A percentile compares a stretch with the other conserved stretches of the same genome.
Evolutionary conservation across 2,888 invertebrate genomes (phyloP).

Genomic region (Acrobeloides nanus): DNA sequence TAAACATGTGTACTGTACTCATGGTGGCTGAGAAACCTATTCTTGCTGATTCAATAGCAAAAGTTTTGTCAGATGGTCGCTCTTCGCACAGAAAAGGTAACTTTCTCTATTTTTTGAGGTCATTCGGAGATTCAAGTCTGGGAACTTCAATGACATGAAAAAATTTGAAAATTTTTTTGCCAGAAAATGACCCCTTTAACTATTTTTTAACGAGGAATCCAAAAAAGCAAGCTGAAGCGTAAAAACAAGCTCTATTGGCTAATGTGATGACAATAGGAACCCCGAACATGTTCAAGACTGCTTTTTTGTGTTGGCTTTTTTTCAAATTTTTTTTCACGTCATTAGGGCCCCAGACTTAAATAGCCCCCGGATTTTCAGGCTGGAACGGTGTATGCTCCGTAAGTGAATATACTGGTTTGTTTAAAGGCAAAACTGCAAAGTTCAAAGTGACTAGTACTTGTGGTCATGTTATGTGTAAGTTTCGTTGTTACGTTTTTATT

Average conservation of each 20-base stretch:
- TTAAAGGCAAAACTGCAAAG: slow-evolving; percentile 63
- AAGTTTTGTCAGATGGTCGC: slow-evolving; percentile 81
- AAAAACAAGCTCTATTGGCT: no score
- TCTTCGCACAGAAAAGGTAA: slow-evolving; percentile 66
- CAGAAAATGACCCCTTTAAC: neutral
- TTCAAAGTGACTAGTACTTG: slow-evolving; percentile 87
- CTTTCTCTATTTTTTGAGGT: slow-evolving; percentile 13
- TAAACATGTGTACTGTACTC: no score
- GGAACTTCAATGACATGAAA: no score
- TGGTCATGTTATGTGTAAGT: slow-evolving; percentile 80
- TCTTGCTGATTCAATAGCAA: slow-evolving; percentile 83
- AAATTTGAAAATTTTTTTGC: no score
- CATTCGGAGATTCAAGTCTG: no score
- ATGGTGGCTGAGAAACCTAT: slow-evolving; percentile 98
- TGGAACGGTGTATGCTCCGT: slow-evolving; percentile 82
- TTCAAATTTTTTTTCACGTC: no score
- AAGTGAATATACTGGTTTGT: slow-evolving; percentile 83
- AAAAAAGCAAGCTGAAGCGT: no score
- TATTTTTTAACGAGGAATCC: neutral
- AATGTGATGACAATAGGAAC: no score
- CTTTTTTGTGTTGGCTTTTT: no score
- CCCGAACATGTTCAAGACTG: no score
- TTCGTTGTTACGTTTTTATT: neutral
- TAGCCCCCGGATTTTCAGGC: no score
- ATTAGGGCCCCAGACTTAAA: no score